Conservation (phyloP, 2,888 invertebrate species). For the Rhagonycha fulva region DNA sequence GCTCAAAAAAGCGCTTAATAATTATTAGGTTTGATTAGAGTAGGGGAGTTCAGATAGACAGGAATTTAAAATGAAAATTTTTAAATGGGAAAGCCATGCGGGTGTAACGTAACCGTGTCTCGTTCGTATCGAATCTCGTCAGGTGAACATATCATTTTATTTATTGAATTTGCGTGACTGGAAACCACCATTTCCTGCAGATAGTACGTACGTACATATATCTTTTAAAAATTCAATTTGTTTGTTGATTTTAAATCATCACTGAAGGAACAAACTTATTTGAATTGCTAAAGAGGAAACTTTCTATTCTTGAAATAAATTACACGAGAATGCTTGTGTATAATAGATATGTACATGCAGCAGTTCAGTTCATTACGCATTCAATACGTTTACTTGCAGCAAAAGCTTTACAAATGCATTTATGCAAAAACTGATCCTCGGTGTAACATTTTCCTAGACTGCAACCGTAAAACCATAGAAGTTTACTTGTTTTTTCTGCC, state of each 20-base stretch:
- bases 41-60: no score
- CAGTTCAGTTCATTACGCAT: slow-evolving; percentile 22
- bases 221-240: background rate
- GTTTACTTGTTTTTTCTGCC: background rate
- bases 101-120: no score
- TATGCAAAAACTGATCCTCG: slow-evolving; percentile 18
- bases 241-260: background rate
- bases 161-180: background rate
- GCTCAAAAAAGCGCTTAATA: no score
- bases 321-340: slow-evolving; percentile 17
- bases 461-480: background rate
- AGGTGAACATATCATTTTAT: background rate
- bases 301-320: slow-evolving; percentile 17
- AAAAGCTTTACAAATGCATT: slow-evolving; percentile 19
- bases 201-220: background rate
- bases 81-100: no score
- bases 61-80: no score
- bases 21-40: no score
- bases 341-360: slow-evolving; percentile 24
- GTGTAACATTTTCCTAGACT: background rate
- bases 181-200: background rate
- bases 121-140: background rate
- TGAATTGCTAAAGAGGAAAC: slow-evolving; percentile 20
- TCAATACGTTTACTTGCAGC: slow-evolving; percentile 18
- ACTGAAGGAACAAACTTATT: slow-evolving; percentile 15